Evolutionary conservation across 2,113 vertebrate species (phyloP).

Genomic region (Azemiops feae): DNA sequence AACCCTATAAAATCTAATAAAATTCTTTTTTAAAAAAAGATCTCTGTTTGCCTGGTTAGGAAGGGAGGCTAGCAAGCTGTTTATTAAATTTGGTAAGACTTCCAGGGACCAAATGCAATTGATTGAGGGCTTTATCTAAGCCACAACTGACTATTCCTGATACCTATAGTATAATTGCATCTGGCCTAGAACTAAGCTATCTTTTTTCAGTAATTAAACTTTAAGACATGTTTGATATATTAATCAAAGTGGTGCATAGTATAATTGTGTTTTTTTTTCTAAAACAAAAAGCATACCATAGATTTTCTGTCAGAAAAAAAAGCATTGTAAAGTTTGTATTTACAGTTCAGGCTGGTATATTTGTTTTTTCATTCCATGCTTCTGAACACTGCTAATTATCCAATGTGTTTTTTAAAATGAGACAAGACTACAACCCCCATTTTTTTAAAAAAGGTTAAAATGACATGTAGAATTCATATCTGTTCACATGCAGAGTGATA

Average conservation of each 20-base stretch:
- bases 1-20: no score
- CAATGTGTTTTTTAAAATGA: background rate
- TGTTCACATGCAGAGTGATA: background rate
- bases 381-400: background rate
- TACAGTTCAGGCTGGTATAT: background rate
- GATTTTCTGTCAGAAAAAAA: background rate
- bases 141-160: background rate
- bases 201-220: slow-evolving; percentile 21
- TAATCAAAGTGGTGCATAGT: background rate
- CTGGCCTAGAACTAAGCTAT: background rate
- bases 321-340: background rate
- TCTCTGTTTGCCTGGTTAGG: background rate
- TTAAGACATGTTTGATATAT: background rate
- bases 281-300: background rate
- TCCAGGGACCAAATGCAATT: background rate
- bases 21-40: no score
- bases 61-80: background rate
- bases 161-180: background rate
- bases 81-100: slow-evolving; percentile 9
- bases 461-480: background rate
- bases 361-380: background rate
- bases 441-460: background rate
- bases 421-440: background rate
- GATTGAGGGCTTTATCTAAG: background rate
- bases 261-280: slow-evolving; percentile 4